phyloP scores from a whole-genome alignment of 2,113 vertebrate genomes.

The Oncorhynchus mykiss region DNA sequence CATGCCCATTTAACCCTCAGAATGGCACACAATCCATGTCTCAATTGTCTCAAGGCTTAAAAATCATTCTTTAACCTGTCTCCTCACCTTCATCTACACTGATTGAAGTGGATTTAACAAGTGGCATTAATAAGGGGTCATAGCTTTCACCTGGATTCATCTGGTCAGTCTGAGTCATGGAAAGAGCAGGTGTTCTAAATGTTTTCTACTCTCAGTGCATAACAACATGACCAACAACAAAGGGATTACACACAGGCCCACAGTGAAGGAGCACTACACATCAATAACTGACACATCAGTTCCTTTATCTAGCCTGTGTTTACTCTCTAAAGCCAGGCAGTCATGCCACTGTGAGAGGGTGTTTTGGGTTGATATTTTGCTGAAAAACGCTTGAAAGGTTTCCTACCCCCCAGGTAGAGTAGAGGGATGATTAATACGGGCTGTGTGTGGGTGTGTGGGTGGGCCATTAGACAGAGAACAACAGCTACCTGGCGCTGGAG shows the following conservation, averaged over 20 bases:
- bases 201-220: too few species aligned
- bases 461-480: constrained; percentile 53
- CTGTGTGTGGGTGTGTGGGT: constrained; percentile 58
- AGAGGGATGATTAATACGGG: constrained; percentile 55
- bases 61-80: too few species aligned
- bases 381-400: constrained; percentile 21
- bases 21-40: too few species aligned
- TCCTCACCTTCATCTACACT: too few species aligned
- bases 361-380: not conserved
- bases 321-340: not conserved
- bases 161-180: too few species aligned
- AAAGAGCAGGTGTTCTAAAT: too few species aligned
- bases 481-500: constrained; percentile 38
- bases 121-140: too few species aligned
- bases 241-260: not conserved
- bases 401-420: constrained; percentile 23
- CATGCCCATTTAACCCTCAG: too few species aligned
- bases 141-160: too few species aligned
- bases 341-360: not conserved
- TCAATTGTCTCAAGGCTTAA: too few species aligned
- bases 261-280: too few species aligned
- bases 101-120: too few species aligned
- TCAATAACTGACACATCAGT: not conserved
- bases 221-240: not conserved
- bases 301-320: not conserved